Evolutionary conservation across 2,113 vertebrate genomes (phyloP).

Genomic region (Raja brachyura): DNA sequence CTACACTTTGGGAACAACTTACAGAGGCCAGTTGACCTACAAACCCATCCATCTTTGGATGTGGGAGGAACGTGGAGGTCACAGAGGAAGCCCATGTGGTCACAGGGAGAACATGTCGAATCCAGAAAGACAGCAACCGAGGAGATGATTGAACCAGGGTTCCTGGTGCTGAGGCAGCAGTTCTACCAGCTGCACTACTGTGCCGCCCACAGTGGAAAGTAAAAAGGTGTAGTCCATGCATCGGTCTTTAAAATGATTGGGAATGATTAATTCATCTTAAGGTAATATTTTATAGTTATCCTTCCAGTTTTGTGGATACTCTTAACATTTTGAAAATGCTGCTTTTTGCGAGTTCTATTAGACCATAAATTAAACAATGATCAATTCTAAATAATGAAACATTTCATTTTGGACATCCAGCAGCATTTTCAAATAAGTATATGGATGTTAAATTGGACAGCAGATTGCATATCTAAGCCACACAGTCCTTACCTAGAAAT

Average conservation of each 20-base stretch:
- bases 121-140: no score
- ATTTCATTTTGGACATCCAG: neutral
- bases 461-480: neutral
- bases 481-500: neutral
- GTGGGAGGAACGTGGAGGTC: no score
- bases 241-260: neutral
- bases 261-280: neutral
- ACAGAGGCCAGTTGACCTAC: no score
- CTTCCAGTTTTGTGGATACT: neutral
- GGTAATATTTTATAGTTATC: neutral
- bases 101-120: no score
- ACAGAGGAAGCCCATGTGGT: no score
- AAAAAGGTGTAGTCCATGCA: no score
- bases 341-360: neutral
- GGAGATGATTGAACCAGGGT: no score
- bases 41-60: no score
- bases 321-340: neutral
- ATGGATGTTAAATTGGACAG: neutral
- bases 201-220: neutral
- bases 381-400: neutral
- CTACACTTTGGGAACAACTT: no score
- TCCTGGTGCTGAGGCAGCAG: no score
- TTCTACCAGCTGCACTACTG: no score
- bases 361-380: neutral
- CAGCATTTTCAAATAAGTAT: neutral